phyloP scores from a whole-genome alignment of 2,113 vertebrate species.

The Tetraodon nigroviridis region DNA sequence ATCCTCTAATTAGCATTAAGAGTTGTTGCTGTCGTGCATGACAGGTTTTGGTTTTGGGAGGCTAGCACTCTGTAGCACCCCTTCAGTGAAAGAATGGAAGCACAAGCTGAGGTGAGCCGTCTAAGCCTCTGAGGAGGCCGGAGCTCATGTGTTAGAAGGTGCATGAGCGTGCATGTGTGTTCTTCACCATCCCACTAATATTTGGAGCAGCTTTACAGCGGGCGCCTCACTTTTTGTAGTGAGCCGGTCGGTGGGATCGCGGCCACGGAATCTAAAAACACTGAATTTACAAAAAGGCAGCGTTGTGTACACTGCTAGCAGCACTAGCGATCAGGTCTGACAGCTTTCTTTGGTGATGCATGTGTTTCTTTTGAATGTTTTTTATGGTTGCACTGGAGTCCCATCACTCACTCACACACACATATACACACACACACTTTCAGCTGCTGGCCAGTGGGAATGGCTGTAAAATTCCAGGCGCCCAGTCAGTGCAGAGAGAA shows the following conservation, averaged over 20 bases:
- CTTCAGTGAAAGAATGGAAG: constrained; percentile 52
- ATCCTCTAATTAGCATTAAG: constrained; percentile 23
- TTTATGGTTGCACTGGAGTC: neutral
- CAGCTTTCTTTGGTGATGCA: constrained; percentile 30
- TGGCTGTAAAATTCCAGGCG: constrained; percentile 3
- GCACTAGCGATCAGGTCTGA: constrained; percentile 33
- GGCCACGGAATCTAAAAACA: neutral
- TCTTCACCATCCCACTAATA: constrained; percentile 6
- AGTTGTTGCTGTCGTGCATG: constrained; percentile 18
- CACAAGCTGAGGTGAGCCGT: constrained; percentile 15
- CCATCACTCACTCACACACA: constrained; percentile 9
- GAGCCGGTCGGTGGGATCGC: constrained; percentile 11
- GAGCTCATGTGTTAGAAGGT: constrained; percentile 24
- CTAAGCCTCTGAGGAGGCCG: constrained; percentile 7
- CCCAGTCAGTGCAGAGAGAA: constrained; percentile 15
- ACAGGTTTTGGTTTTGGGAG: constrained; percentile 18
- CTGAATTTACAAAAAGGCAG: constrained; percentile 41
- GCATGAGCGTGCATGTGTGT: neutral
- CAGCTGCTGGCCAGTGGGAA: constrained; percentile 1
- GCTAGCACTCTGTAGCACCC: constrained; percentile 6
- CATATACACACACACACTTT: constrained; percentile 12
- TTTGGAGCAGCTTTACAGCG: constrained; percentile 23
- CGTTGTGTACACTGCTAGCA: constrained; percentile 14
- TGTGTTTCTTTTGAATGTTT: neutral
- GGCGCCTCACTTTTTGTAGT: constrained; percentile 15